phyloP scores from a whole-genome alignment of 37 sponge, comb jelly and placozoan genomes.

The Ephydatia muelleri region DNA sequence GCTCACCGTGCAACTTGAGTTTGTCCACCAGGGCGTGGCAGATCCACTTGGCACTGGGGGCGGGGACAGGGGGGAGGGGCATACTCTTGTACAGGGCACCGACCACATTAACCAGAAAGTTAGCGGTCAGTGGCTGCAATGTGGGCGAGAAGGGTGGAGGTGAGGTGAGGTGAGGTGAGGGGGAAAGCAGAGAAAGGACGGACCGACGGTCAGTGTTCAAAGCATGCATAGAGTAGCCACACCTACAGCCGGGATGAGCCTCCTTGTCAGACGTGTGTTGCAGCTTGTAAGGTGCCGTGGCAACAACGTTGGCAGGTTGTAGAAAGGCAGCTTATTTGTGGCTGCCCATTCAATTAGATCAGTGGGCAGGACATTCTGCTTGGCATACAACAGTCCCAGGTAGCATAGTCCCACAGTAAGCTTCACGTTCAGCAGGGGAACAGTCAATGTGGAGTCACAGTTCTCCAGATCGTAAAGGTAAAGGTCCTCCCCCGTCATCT shows the following conservation, averaged over 20 bases:
- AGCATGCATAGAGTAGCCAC: background rate
- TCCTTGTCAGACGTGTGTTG: background rate
- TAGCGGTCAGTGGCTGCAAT: slow-evolving; percentile 9
- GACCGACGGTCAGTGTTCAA: too few relatives aligned
- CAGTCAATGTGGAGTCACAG: background rate
- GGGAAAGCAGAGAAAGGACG: background rate
- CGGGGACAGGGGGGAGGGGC: slow-evolving; percentile 19
- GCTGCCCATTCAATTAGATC: slow-evolving; percentile 43
- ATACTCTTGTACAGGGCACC: slow-evolving; percentile 5
- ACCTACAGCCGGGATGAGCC: slow-evolving; percentile 3
- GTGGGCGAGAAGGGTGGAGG: background rate
- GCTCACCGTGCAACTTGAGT: slow-evolving; percentile 32
- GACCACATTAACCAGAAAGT: background rate
- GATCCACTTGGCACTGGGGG: background rate
- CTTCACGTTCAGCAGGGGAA: background rate
- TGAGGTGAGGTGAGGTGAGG: too few relatives aligned
- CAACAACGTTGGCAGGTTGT: slow-evolving; percentile 5
- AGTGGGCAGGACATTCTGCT: slow-evolving; percentile 37
- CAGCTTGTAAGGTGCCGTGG: background rate
- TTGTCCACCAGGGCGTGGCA: slow-evolving; percentile 41
- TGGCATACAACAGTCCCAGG: slow-evolving; percentile 47
- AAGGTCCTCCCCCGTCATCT: background rate
- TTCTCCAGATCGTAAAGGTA: background rate
- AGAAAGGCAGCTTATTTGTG: background rate
- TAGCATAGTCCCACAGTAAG: slow-evolving; percentile 35